Evolutionary conservation across 2,797 vertebrate species (phyloP).

Genomic region (Siniperca scherzeri): DNA sequence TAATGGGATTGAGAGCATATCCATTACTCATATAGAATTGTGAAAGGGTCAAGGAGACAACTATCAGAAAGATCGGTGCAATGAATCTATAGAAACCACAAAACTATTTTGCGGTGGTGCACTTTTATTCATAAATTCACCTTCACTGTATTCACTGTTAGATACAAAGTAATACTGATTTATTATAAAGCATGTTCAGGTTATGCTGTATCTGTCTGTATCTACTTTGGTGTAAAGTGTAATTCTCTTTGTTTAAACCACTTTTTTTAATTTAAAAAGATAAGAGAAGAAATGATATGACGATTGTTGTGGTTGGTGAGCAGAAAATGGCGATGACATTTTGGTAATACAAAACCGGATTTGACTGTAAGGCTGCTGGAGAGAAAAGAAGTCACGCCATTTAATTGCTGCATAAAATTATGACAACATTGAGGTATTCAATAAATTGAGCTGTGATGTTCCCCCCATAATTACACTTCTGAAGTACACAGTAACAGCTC

Average conservation of each 20-base stretch:
- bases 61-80: slow-evolving; percentile 60
- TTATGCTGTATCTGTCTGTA: background rate
- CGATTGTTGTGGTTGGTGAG: background rate
- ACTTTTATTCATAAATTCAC: slow-evolving; percentile 18
- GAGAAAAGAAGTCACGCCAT: slow-evolving; percentile 47
- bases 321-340: slow-evolving; percentile 41
- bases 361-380: slow-evolving; percentile 50
- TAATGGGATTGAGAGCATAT: slow-evolving; percentile 74
- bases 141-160: background rate
- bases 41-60: slow-evolving; percentile 68
- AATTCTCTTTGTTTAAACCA: background rate
- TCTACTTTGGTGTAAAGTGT: background rate
- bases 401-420: slow-evolving; percentile 62
- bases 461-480: slow-evolving; percentile 68
- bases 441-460: slow-evolving; percentile 63
- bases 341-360: slow-evolving; percentile 40
- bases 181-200: background rate
- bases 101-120: slow-evolving; percentile 38
- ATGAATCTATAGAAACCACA: slow-evolving; percentile 54
- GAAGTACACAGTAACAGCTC: slow-evolving; percentile 72
- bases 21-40: slow-evolving; percentile 72
- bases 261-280: too few species aligned
- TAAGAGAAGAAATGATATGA: too few species aligned
- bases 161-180: slow-evolving; percentile 1
- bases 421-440: slow-evolving; percentile 68